Percentiles rank a stretch among this genome's conserved stretches.
Evolutionary conservation across 2,888 invertebrate species (phyloP).

Genomic region (Drosophila borborema): DNA sequence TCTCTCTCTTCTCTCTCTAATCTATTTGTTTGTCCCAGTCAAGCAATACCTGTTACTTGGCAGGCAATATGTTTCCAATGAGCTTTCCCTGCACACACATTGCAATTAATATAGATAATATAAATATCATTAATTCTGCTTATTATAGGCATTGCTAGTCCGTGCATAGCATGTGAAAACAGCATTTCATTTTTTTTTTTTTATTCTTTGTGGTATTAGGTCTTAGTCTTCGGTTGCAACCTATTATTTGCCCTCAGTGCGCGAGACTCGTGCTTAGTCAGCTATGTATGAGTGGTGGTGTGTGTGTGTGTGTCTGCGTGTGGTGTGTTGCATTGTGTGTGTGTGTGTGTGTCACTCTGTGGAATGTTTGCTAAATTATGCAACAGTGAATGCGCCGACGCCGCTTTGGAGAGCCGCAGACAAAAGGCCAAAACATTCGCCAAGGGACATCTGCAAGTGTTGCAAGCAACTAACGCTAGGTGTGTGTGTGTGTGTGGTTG

Average conservation of each 20-base stretch:
- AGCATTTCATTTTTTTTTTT: background rate
- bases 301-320: background rate
- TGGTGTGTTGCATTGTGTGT: background rate
- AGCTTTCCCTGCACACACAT: background rate
- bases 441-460: slow-evolving; percentile 36
- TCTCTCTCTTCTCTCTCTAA: no score
- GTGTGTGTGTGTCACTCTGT: slow-evolving; percentile 22
- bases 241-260: slow-evolving; percentile 17
- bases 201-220: slow-evolving; percentile 3
- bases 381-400: slow-evolving; percentile 50
- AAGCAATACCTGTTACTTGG: background rate
- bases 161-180: background rate
- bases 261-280: slow-evolving; percentile 14
- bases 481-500: background rate
- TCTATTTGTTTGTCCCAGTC: background rate
- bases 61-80: background rate
- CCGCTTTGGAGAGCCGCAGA: slow-evolving; percentile 30
- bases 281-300: background rate
- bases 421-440: slow-evolving; percentile 17
- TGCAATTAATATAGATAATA: no score
- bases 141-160: background rate
- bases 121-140: no score
- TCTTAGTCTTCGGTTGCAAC: slow-evolving; percentile 14
- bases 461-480: background rate
- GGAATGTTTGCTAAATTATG: slow-evolving; percentile 69